phyloP scores from a whole-genome alignment of 1,140 invertebrate genomes.

The Dendroctonus ponderosae region DNA sequence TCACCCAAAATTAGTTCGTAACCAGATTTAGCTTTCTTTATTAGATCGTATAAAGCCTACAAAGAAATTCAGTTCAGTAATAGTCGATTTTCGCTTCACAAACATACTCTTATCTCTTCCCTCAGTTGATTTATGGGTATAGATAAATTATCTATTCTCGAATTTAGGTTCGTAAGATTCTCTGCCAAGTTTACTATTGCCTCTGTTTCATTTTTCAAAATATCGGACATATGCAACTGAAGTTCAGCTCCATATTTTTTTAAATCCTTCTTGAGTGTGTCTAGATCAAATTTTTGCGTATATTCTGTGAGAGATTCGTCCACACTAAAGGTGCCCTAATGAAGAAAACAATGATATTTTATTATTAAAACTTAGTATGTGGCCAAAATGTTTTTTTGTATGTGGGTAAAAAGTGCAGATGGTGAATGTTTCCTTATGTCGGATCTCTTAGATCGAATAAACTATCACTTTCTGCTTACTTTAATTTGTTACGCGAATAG shows the following conservation, averaged over 20 bases:
- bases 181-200: constrained; percentile 46
- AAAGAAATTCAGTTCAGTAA: constrained; percentile 19
- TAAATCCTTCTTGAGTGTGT: constrained; percentile 40
- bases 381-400: too few relatives aligned
- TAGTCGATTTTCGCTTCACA: background rate
- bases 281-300: constrained; percentile 44
- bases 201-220: constrained; percentile 48
- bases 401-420: too few relatives aligned
- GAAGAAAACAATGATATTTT: background rate
- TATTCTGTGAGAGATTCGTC: constrained; percentile 42
- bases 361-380: too few relatives aligned
- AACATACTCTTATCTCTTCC: constrained; percentile 40
- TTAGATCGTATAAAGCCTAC: constrained; percentile 38
- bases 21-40: constrained; percentile 34
- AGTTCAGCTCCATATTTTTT: constrained; percentile 44
- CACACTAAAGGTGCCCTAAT: constrained; percentile 43
- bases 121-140: constrained; percentile 41
- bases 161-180: constrained; percentile 44
- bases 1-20: constrained; percentile 36
- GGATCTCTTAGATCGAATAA: too few relatives aligned
- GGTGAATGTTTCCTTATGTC: too few relatives aligned
- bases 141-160: constrained; percentile 43
- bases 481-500: too few relatives aligned
- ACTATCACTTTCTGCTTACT: too few relatives aligned
- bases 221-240: constrained; percentile 43